These are phyloP conservation scores for Podabrus alpinus DNA, from an alignment of 2,888 invertebrate genomes.

Conservation along the genomic window DNA sequence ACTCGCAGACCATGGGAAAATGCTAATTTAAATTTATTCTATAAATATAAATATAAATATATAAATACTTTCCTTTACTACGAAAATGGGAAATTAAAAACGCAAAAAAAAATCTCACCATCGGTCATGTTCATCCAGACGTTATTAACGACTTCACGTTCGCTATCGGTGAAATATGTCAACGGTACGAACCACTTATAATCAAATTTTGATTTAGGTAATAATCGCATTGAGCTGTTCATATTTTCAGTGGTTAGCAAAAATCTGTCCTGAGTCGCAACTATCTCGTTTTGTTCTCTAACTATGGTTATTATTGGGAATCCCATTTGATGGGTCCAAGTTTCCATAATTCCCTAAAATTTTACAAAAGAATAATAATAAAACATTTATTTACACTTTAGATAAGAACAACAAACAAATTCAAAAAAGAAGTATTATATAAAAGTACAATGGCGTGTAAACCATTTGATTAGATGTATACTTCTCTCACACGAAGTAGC, in stretches of 20 bases:
- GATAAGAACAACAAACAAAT: too few species aligned
- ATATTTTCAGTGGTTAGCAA: constrained; percentile 54
- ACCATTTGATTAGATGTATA: too few species aligned
- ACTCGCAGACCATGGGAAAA: too few species aligned
- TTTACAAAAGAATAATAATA: neutral
- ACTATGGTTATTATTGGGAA: constrained; percentile 77
- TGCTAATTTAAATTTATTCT: too few species aligned
- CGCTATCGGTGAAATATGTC: constrained; percentile 73
- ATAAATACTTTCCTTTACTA: too few species aligned
- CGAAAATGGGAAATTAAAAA: too few species aligned
- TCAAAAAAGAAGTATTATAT: too few species aligned
- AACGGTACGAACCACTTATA: constrained; percentile 81
- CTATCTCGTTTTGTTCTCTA: constrained; percentile 64
- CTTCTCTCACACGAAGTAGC: too few species aligned
- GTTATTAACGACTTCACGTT: constrained; percentile 60
- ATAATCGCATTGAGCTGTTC: constrained; percentile 46
- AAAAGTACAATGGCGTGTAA: too few species aligned
- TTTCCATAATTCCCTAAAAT: constrained; percentile 68
- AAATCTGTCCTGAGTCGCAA: constrained; percentile 71
- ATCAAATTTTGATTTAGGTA: constrained; percentile 59
- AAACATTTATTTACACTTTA: neutral
- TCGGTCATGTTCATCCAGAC: constrained; percentile 84
- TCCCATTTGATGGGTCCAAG: constrained; percentile 83
- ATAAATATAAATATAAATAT: too few species aligned
- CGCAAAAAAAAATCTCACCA: too few species aligned